Evolutionary conservation across 2,797 vertebrate genomes (phyloP), one percentile per base, ranked within the genome.

Genomic region (Sebastes matsubarae): DNA sequence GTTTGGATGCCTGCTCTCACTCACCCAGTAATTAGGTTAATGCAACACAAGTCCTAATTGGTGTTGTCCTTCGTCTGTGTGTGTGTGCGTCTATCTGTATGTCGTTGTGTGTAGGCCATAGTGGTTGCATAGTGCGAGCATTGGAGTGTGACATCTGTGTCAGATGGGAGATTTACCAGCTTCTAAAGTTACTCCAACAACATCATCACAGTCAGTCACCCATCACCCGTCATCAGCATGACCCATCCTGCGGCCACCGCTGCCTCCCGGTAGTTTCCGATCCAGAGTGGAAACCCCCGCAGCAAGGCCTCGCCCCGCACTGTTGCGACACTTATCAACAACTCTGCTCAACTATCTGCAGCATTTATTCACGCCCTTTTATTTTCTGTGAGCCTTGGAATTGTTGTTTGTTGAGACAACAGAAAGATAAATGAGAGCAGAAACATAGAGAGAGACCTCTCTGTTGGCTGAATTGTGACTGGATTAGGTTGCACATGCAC

Each of bases 11-110:
- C 78, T 82, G 88, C 87, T 89, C 90, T 88, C 71, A 25, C 80
- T 84, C 86, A 80, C 79, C 69, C 72, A 68, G 75, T 96, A 96
- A 96, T 96, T 95, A 96, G 95, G 94, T 94, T 96, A 96, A 96
- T 96, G 95, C 93, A 93, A 27, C 81, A 80, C 76, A 87, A 80
- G 82, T 88, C 86, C 88, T 94, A 94, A 94, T 93, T 94, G 83
- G 77, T 63, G 66, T 71, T 72, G 72, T 71, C 75, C 87, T 72
- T 79, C 58, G 38, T 50, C 2, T 81, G 38, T 67, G 59, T 34
- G 46, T 72, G 66, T 60, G 18, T 27, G 8, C 18, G 60, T 85
- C 42, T 78, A 1, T 72, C n/a, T 76, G 38, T 58, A n/a, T 52
- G 61, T 70, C 27, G 70, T 58, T 66, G 65, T 72, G 24, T 55